phyloP scores from a whole-genome alignment of 2,113 vertebrate species.

The Xiphophorus couchianus region DNA sequence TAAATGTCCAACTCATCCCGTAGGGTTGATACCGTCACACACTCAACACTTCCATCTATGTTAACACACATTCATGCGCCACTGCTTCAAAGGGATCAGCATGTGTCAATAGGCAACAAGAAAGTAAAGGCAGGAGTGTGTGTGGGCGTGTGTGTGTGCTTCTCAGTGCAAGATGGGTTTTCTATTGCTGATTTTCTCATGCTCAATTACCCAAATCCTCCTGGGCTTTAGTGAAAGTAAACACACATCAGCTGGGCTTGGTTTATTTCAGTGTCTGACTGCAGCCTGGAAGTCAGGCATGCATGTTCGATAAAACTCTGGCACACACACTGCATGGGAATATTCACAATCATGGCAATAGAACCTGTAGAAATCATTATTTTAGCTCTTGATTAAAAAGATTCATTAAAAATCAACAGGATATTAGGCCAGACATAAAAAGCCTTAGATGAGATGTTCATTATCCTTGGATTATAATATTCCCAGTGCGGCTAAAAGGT shows the following conservation, averaged over 20 bases:
- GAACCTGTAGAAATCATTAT: constrained; percentile 5
- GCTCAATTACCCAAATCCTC: constrained; percentile 82
- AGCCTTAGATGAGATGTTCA: constrained; percentile 32
- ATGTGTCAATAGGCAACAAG: constrained; percentile 35
- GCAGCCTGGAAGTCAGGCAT: constrained; percentile 71
- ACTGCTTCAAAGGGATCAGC: constrained; percentile 8
- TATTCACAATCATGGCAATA: neutral
- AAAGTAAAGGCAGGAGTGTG: constrained; percentile 4
- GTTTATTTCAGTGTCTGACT: constrained; percentile 81
- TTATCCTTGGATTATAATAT: constrained; percentile 17
- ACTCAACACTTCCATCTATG: neutral
- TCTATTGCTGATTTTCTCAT: constrained; percentile 80
- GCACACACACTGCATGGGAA: constrained; percentile 4
- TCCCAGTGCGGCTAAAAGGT: constrained; percentile 24
- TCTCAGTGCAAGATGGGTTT: constrained; percentile 66
- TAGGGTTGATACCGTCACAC: neutral
- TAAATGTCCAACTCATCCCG: neutral
- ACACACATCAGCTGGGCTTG: constrained; percentile 81
- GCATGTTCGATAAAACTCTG: constrained; percentile 22
- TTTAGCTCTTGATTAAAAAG: constrained; percentile 1
- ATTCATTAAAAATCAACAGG: neutral
- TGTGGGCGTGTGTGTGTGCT: constrained; percentile 16
- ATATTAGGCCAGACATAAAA: constrained; percentile 6
- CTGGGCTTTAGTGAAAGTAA: constrained; percentile 72
- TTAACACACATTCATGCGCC: constrained; percentile 3